Evolutionary conservation across 92 coral and sea anemone species (phyloP), one percentile per base, ranked within the genome.

Genomic region (Epizoanthus ramosus): DNA sequence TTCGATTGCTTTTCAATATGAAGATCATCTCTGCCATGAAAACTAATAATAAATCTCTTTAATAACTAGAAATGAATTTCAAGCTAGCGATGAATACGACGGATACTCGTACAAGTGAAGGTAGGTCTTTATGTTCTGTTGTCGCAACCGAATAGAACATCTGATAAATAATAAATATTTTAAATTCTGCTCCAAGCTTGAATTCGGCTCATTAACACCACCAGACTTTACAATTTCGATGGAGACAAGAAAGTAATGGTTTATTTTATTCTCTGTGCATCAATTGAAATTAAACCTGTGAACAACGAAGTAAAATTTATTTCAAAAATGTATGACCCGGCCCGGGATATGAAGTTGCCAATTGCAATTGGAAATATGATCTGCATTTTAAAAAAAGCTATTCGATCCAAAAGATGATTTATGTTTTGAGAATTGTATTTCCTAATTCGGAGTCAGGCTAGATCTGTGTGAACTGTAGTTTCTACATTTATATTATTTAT

Each of bases 61-160:
- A 22, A 35, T 21, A 72, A 75, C 17, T 72, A 97, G 99, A 97
- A 81, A 87, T 97, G 67, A 92, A 92, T 58, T 97, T 97, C 84
- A 94, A 94, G 87, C 58, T 97, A 71, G 99, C 99, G 25, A 97
- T 97, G 97, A 94, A 90, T 80, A 89, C 95, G 10, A 94, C 99
- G 12, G 81, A 90, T 71, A 84, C 95, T 50, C 69, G 56, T 14
- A 83, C 92, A 17, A 89, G 88, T 47, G 96, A 94, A 88, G 98
- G 99, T 97, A 83, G 3, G 89, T 56, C 74, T 73, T 0, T 28
- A 28, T 25, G 69, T 24, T 39, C 60, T 87, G 61, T 83, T 21
- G 61, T 79, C 81, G 80, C 84, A 72, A 37, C 72, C 80, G 59
- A 75, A 28, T 28, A 28, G 31, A 28, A 79, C 59, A 61, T 58